Percentiles rank a stretch among this genome's conserved stretches.
phyloP scores from a whole-genome alignment of 2,797 vertebrate genomes.

The Amniataba percoides region DNA sequence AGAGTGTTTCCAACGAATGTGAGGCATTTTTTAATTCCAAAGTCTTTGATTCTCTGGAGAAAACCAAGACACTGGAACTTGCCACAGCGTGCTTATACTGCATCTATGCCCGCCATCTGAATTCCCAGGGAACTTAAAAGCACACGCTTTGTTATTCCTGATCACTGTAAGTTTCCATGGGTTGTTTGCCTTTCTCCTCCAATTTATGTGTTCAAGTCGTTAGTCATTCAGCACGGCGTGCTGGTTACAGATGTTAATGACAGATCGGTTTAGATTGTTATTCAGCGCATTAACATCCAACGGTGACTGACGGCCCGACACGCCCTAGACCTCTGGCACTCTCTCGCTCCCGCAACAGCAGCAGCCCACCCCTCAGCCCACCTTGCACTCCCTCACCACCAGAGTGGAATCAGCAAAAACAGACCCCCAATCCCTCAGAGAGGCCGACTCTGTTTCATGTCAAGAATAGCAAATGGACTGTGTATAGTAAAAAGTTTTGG shows the following conservation, averaged over 20 bases:
- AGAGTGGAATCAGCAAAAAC: conserved; percentile 76
- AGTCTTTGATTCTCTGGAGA: conserved; percentile 64
- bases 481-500: conserved; percentile 60
- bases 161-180: conserved; percentile 53
- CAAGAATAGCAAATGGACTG: conserved; percentile 75
- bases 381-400: conserved; percentile 67
- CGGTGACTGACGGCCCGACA: conserved; percentile 57
- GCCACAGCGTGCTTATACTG: conserved; percentile 28
- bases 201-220: conserved; percentile 58
- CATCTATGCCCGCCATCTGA: conserved; percentile 47
- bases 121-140: conserved; percentile 62
- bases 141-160: conserved; percentile 61
- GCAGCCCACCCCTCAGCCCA: conserved; percentile 58
- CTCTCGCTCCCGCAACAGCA: conserved; percentile 32
- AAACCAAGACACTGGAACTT: conserved; percentile 51
- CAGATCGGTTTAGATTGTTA: conserved; percentile 76
- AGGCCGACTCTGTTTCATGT: conserved; percentile 71
- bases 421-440: conserved; percentile 59
- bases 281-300: conserved; percentile 64
- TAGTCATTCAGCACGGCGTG: conserved; percentile 67
- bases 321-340: conserved; percentile 68
- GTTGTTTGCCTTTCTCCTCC: conserved; percentile 65
- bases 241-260: conserved; percentile 75
- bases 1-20: conserved; percentile 60
- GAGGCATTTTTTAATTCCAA: conserved; percentile 59